Base-by-base conservation (phyloP, 2,797 vertebrate genomes). In the Xenentodon cancila region DNA sequence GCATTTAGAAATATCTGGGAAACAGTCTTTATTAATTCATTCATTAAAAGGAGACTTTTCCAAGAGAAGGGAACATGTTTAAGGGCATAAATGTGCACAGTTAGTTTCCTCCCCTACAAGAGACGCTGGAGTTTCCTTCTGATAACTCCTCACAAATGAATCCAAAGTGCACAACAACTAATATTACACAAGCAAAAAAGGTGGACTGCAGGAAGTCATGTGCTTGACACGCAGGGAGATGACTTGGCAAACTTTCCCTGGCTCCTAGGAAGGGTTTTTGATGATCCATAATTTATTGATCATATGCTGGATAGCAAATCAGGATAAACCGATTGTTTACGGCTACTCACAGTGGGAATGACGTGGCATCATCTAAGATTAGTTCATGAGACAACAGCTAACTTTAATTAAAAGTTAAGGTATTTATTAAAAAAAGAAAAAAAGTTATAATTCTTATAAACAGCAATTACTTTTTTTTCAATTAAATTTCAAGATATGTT, bases 401-500 rank as follows among this genome's bases (percentile, higher is more conserved):
- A 32, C 55, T 77, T 84, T 73, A 74, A 82, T 84, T 66, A 76
- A 79, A 81, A 64, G 84, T 83, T 89, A 84, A 84, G 85, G 81
- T 79, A 81, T 69, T 82, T 80, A 78, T 82, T 77, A 79, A 63
- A 30, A 55, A 19, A 49, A 68, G 55, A 73, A 51, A 51, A 37
- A 37, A 37, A 37, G 27, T 50, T 25, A 37, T 77, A 30, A 77
- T 72, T 71, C 44, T 71, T 74, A 89, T 69, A 72, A 91, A 88
- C 64, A 77, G 64, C 70, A 80, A 79, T 86, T 86, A 84, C 25
- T 25, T 25, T 58, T 83, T 54, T 78, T 81, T 77, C 57, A 66
- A 59, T 81, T 87, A 59, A 68, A 80, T 79, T 79, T 80, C 46
- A 79, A 84, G 89, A 91, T 90, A 89, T 89, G 86, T 79, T 64